A percentile compares a stretch with the other conserved stretches of the same genome.
These are phyloP conservation scores for Crotalus helleri DNA, from an alignment of 2,113 vertebrate species.

Conservation along the genomic window DNA sequence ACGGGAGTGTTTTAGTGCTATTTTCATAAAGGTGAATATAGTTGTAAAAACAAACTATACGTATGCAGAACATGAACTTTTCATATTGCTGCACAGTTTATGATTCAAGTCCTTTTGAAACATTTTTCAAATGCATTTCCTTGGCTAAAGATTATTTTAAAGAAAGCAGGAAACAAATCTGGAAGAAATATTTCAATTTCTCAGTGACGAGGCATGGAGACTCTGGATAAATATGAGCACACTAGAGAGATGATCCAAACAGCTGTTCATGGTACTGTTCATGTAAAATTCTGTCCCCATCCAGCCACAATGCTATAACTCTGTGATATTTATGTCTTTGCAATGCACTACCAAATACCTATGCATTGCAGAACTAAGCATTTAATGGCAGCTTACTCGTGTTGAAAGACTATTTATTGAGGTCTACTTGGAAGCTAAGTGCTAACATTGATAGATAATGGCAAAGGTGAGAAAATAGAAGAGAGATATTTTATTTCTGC, in stretches of 20 bases:
- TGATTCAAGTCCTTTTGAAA: background rate
- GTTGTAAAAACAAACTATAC: background rate
- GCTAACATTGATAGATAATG: background rate
- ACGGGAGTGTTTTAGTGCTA: background rate
- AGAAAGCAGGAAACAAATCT: background rate
- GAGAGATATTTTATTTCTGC: background rate
- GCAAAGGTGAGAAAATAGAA: background rate
- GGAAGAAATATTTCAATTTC: background rate
- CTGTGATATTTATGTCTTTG: background rate
- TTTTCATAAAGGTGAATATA: background rate
- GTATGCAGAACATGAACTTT: background rate
- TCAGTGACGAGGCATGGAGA: background rate
- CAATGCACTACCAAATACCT: background rate
- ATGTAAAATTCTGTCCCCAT: background rate
- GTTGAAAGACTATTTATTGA: background rate
- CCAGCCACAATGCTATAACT: background rate
- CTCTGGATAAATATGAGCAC: background rate
- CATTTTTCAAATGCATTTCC: background rate
- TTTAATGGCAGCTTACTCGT: background rate
- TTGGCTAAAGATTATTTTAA: background rate
- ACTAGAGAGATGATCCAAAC: background rate
- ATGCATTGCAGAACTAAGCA: background rate
- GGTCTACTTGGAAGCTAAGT: background rate
- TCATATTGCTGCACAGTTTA: background rate
- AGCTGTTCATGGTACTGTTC: background rate